Base-by-base conservation (phyloP, 1,140 invertebrate species). In the Triops cancriformis region DNA sequence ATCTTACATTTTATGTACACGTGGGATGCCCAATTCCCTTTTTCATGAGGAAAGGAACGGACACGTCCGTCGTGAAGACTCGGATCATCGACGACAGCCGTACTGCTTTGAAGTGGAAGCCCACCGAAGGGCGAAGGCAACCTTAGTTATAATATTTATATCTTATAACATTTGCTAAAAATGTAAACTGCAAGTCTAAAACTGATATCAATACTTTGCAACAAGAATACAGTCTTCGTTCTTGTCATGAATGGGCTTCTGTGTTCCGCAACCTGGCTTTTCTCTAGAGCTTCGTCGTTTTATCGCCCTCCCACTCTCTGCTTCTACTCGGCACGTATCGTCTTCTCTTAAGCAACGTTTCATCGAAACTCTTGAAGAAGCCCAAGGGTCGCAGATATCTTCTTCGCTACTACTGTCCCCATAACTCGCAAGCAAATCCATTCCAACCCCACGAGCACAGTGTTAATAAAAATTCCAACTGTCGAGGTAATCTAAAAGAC, bases 1-100 rank as follows among this genome's bases (percentile, higher is more conserved):
- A n/a, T 80, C 82, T 82, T 87, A 92, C 91, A 91, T 80, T 90
- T 87, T 78, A 92, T 86, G 83, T 90, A 93, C 76, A 91, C 85
- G 83, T 88, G 90, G 12, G 90, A 90, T n/a, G 90, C 88, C 92
- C 92, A 94, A 82, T 93, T 92, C 74, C 92, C 92, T 83, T 91
- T 86, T 82, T 91, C 89, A 85, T 94, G 92, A 80, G 91, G 88
- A 85, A 93, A 93, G 42, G 86, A 86, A 81, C 92, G 85, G 77
- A 88, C 83, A 81, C 90, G 84, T 43, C 91, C 91, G 72, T 87
- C 85, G 82, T 93, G 91, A 76, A 87, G 80, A 7, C 80, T 80
- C 18, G 90, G 88, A 83, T 92, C 84, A 82, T 91, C 89, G 75
- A 83, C 80, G 75, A 82, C 81, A 45, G 31, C 14, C 31, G 45